These are phyloP conservation scores for Liodrosophila aerea DNA, from an alignment of 2,888 invertebrate species.

Conservation along the genomic window DNA sequence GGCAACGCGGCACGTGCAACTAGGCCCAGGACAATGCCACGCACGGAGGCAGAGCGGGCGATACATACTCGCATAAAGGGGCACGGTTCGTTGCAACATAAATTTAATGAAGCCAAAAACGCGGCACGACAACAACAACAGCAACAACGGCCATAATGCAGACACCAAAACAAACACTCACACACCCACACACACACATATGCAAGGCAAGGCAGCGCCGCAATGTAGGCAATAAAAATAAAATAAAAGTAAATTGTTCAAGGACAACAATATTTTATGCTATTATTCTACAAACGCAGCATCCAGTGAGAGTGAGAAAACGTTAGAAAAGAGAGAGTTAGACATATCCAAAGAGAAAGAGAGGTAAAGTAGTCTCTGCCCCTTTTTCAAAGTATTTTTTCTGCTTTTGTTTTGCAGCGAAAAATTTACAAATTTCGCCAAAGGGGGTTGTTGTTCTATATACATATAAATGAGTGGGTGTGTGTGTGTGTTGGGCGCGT, in stretches of 20 bases:
- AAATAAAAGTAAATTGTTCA: constrained; percentile 79
- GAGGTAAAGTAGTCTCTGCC: background rate
- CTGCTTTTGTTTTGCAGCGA: constrained; percentile 38
- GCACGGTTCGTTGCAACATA: constrained; percentile 68
- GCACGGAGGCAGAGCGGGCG: background rate
- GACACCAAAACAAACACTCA: constrained; percentile 53
- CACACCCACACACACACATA: constrained; percentile 28
- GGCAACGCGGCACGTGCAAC: constrained; percentile 80
- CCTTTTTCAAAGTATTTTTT: too few relatives aligned
- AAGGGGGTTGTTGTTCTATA: constrained; percentile 35
- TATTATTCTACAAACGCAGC: constrained; percentile 67
- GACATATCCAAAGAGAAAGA: constrained; percentile 5
- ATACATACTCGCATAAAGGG: constrained; percentile 11
- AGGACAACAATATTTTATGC: constrained; percentile 78
- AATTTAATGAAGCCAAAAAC: constrained; percentile 77
- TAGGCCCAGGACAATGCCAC: constrained; percentile 62
- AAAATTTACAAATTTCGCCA: constrained; percentile 59
- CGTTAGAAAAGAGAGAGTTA: constrained; percentile 2
- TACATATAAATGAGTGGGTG: constrained; percentile 8
- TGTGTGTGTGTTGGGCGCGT: constrained; percentile 30
- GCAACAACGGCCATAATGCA: constrained; percentile 58
- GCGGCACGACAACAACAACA: constrained; percentile 52
- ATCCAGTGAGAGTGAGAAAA: constrained; percentile 9
- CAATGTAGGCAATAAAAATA: constrained; percentile 76
- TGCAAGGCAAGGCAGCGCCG: constrained; percentile 38